A percentile compares a stretch with the other conserved stretches of the same genome.
These are phyloP conservation scores for Phaenicophaeus curvirostris DNA, from an alignment of 2,797 vertebrate species.

Conservation along the genomic window DNA sequence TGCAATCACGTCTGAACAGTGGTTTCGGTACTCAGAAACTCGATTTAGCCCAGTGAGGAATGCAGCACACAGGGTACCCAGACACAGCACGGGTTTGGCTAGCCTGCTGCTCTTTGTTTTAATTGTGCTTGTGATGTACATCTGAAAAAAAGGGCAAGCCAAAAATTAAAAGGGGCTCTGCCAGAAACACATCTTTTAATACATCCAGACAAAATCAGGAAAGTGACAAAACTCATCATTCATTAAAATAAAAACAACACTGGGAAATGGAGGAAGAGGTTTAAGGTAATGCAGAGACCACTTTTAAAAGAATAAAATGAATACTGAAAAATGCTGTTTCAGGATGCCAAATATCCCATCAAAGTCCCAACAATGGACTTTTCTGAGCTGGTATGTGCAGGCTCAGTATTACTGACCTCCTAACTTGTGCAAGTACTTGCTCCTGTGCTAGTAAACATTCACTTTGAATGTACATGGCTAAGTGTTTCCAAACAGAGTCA, in stretches of 20 bases:
- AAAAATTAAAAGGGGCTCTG: background rate
- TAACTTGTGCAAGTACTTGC: background rate
- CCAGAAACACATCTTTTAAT: background rate
- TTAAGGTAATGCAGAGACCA: background rate
- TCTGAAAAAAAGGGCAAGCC: constrained; percentile 77
- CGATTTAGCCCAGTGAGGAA: constrained; percentile 95
- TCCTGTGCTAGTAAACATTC: accelerated
- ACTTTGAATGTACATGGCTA: background rate
- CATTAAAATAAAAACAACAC: background rate
- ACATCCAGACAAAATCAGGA: background rate
- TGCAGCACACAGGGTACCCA: constrained; percentile 92
- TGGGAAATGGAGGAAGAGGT: background rate
- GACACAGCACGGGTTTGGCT: constrained; percentile 94
- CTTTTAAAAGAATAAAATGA: background rate
- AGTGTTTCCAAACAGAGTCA: background rate
- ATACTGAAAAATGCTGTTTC: background rate
- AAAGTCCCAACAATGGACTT: too few species aligned
- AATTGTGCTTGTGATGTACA: constrained; percentile 99
- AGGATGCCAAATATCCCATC: background rate
- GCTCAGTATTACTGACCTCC: background rate
- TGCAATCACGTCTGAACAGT: constrained; percentile 94
- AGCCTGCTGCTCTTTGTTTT: constrained; percentile 96
- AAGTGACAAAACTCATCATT: background rate
- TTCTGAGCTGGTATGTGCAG: background rate
- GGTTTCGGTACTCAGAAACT: constrained; percentile 97